Conservation (phyloP, 2,797 vertebrate species). For the Pyrrhura leucotis region DNA sequence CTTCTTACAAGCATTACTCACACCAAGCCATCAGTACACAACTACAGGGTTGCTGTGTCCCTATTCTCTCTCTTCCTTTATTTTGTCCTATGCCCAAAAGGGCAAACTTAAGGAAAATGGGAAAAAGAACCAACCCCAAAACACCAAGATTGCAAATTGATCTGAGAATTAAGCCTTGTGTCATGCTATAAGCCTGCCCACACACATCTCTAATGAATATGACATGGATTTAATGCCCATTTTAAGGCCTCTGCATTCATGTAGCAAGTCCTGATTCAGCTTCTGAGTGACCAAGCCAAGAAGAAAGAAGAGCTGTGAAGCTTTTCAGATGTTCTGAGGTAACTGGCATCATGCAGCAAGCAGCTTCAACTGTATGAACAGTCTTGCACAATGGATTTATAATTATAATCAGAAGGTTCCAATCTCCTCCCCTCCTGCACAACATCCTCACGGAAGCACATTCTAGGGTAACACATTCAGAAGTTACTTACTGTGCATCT, state of each 20-base stretch:
- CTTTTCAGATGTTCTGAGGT: background rate
- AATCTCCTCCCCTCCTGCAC: conserved; percentile 10
- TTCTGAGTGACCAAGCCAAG: background rate
- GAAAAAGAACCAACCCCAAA: background rate
- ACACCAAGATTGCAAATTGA: background rate
- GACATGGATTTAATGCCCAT: fast-evolving
- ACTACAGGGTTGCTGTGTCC: background rate
- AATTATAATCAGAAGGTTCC: conserved; percentile 15
- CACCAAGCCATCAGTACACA: background rate
- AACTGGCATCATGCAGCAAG: background rate
- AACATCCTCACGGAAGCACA: background rate
- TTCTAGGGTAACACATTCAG: conserved; percentile 1
- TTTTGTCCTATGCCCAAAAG: background rate
- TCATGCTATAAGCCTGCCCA: background rate
- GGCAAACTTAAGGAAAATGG: background rate
- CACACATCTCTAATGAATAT: background rate
- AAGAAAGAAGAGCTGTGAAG: background rate
- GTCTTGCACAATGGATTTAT: background rate
- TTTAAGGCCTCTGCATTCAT: background rate
- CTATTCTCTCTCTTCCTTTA: background rate
- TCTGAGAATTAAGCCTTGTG: background rate
- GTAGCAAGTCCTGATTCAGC: fast-evolving
- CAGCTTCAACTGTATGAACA: background rate
- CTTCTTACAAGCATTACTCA: background rate
- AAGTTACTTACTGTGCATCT: conserved; percentile 89